phyloP scores from a whole-genome alignment of 2,113 vertebrate genomes.

The Aleadryas rufinucha region DNA sequence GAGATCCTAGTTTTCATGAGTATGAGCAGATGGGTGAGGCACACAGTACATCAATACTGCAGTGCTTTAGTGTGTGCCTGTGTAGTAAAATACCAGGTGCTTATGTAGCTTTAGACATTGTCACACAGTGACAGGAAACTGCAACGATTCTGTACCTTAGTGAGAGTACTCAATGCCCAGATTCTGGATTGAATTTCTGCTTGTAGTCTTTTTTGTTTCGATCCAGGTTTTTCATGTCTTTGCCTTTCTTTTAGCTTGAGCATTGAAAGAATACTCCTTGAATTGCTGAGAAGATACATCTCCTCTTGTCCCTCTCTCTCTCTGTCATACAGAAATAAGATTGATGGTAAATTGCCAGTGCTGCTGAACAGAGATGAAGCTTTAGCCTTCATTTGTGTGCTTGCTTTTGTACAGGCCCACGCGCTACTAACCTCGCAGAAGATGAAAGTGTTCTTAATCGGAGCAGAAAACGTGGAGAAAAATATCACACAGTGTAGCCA shows the following conservation, averaged over 20 bases:
- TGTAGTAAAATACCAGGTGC: background rate
- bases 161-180: background rate
- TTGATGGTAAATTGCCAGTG: background rate
- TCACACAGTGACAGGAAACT: background rate
- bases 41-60: background rate
- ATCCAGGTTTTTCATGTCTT: background rate
- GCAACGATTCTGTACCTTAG: background rate
- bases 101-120: background rate
- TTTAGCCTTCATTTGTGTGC: constrained; percentile 34
- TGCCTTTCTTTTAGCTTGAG: background rate
- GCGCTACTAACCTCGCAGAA: background rate
- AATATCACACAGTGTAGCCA: constrained; percentile 13
- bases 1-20: background rate
- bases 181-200: background rate
- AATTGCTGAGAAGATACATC: background rate
- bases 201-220: background rate
- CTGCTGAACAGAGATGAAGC: background rate
- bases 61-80: background rate
- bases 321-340: background rate
- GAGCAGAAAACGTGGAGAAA: constrained; percentile 25
- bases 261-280: background rate
- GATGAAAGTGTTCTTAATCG: constrained; percentile 36
- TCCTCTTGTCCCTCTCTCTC: background rate
- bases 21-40: background rate
- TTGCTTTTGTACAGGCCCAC: background rate